Base-by-base conservation (phyloP, 2,113 vertebrate species). In the Mionectes macconnelli region DNA sequence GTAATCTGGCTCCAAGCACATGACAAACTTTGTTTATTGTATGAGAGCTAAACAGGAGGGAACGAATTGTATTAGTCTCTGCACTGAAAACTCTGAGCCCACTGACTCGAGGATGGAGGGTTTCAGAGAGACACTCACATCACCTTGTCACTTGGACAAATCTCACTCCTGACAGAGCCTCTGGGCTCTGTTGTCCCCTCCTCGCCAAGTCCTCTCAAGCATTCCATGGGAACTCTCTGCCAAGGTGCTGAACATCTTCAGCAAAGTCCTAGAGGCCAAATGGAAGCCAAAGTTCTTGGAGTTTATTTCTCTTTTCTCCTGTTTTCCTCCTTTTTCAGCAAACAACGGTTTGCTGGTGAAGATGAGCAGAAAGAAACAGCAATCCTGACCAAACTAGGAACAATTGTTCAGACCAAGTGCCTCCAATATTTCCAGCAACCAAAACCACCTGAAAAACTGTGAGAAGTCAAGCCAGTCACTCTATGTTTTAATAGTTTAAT, bases 91-190 rank as follows among this genome's bases (percentile, higher is more conserved):
- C n/a, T n/a, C n/a, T n/a, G n/a, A n/a, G 3, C 7, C 30, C 50
- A 30, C 37, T 0, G 0, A 12, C 56, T 33, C 63, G 7, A 8
- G 21, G 28, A 31, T 6, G 45, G 28, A 64, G 33, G 35, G 22
- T 40, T 52, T 33, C 42, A 47, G 37, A 44, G 49, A 53, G 14
- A 24, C 37, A 28, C 44, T 53, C 2, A 4, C 0, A 0, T 44
- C 12, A 0, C 50, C 22, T 37, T 30, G 12, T 70, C 50, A 40
- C 37, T 25, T 10, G 31, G 39, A 33, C 4, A 28, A 52, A 7
- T 2, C 5, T 10, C 5, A 0, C 31, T 57, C 30, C 83, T 75
- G 60, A 42, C 42, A 49, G 37, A 81, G 28, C 16, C 63, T 27
- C 53, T 20, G 28, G 24, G 28, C 60, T 62, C 27, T 44, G 3